These are phyloP conservation scores for Tretioscincus oriximinensis DNA, from an alignment of 2,113 vertebrate species.

Conservation along the genomic window DNA sequence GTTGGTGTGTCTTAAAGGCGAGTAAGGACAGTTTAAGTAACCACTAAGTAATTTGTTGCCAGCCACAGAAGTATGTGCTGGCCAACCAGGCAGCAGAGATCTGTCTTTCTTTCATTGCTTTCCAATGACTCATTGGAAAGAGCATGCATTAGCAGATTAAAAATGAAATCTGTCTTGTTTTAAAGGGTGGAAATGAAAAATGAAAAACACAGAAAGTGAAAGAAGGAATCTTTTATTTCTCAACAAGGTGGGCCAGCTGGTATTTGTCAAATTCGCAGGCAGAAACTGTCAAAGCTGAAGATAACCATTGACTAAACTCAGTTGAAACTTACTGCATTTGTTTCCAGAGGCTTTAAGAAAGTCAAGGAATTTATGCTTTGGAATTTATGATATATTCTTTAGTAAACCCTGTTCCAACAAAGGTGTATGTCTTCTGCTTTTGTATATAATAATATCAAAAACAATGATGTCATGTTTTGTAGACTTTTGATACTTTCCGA, in stretches of 20 bases:
- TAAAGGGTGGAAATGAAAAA: constrained; percentile 13
- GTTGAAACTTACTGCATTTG: neutral
- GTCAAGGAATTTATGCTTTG: neutral
- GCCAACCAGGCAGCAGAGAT: neutral
- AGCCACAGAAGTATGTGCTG: neutral
- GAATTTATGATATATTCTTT: neutral
- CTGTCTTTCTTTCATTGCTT: neutral
- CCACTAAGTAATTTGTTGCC: neutral
- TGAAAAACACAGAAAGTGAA: neutral
- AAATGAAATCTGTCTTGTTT: constrained; percentile 17
- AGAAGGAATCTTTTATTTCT: neutral
- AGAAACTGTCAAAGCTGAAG: neutral
- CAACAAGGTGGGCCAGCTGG: neutral
- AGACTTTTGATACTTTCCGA: neutral
- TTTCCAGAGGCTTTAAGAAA: constrained; percentile 4
- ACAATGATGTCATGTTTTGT: neutral
- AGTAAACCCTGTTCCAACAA: neutral
- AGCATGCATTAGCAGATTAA: constrained; percentile 20
- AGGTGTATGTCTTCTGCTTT: neutral
- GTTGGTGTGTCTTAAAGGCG: neutral
- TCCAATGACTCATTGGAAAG: constrained; percentile 14
- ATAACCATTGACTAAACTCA: neutral
- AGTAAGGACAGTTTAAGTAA: neutral
- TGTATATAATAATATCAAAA: neutral
- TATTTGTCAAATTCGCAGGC: neutral